Conservation (phyloP, 2,797 vertebrate genomes). For the Melopsittacus undulatus region DNA sequence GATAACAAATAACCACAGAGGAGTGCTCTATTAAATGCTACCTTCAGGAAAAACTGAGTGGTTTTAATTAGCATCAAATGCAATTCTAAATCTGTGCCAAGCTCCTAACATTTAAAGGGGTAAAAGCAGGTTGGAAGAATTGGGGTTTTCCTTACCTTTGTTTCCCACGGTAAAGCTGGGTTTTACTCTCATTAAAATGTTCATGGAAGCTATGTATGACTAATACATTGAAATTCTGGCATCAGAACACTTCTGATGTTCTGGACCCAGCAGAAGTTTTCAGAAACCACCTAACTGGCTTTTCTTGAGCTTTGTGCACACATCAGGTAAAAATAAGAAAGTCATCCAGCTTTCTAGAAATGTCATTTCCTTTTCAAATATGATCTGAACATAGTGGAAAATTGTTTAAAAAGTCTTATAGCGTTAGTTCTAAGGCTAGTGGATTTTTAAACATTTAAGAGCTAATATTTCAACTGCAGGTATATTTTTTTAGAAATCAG, state of each 20-base stretch:
- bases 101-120: neutral
- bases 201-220: neutral
- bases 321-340: neutral
- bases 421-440: neutral
- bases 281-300: neutral
- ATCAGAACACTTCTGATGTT: neutral
- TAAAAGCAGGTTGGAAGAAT: neutral
- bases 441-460: neutral
- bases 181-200: neutral
- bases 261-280: neutral
- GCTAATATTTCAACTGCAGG: neutral
- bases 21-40: neutral
- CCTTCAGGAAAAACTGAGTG: neutral
- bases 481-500: neutral
- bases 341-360: neutral
- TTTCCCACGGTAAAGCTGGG: neutral
- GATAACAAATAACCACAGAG: neutral
- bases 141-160: neutral
- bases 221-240: neutral
- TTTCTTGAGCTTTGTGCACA: neutral
- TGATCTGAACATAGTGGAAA: neutral
- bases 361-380: neutral
- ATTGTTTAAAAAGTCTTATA: neutral
- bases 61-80: neutral
- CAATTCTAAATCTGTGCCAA: neutral